These are phyloP conservation scores for Cavia aperea DNA, from an alignment of 2,113 vertebrate genomes.

Conservation along the genomic window DNA sequence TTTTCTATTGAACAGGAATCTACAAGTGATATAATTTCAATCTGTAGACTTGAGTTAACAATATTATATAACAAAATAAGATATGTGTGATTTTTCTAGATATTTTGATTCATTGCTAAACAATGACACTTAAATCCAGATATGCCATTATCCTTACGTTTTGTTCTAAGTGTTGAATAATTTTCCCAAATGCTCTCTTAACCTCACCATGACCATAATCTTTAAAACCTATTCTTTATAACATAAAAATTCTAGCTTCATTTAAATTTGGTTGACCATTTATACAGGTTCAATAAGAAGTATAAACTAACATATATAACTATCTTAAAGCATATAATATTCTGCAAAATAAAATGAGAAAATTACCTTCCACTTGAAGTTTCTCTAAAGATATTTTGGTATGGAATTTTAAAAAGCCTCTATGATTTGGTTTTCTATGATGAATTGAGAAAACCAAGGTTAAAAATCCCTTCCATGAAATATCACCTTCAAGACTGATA, in stretches of 20 bases:
- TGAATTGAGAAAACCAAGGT: not conserved
- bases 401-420: not conserved
- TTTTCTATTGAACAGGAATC: not conserved
- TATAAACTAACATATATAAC: not conserved
- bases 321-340: not conserved
- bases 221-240: not conserved
- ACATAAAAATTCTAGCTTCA: not conserved
- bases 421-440: not conserved
- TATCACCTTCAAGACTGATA: not conserved
- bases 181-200: not conserved
- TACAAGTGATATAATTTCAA: constrained; percentile 1
- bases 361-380: not conserved
- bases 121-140: not conserved
- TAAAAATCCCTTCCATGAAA: not conserved
- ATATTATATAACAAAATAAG: constrained; percentile 21
- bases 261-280: not conserved
- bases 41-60: not conserved
- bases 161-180: not conserved
- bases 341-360: not conserved
- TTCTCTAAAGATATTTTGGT: constrained; percentile 9
- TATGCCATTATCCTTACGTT: not conserved
- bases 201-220: not conserved
- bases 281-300: not conserved
- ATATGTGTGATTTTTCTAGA: not conserved
- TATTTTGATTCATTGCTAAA: not conserved